Base-by-base conservation (phyloP, 2,888 invertebrate genomes). In the Yponomeuta evonymella region DNA sequence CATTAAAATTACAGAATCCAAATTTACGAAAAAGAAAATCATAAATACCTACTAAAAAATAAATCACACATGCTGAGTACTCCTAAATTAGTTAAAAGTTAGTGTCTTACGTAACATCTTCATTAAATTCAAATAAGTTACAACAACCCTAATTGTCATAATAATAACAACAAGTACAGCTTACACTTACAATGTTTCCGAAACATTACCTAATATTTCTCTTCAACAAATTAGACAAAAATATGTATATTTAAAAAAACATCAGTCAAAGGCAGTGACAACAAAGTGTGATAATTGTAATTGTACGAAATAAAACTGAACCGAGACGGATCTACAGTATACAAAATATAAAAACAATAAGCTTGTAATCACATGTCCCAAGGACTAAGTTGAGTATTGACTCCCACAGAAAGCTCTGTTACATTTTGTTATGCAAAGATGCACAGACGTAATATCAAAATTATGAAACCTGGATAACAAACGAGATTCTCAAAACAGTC, bases 211-310 rank as follows among this genome's bases (percentile, higher is more conserved):
- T 85, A 86, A 87, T 87, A 88, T 82, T 86, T 68, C 68, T 68
- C 68, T 64, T 78, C 85, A 84, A 81, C 78, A 76, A 87, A n/a
- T 64, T 71, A 64, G 36, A 84, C 87, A 81, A 87, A 85, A 83
- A 83, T 79, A 81, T n/a, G n/a, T n/a, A n/a, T 81, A 77, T 85
- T 83, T 76, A 86, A 36, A 87, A 90, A 90, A 84, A 87, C 51
- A 69, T 69, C 68, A 89, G 89, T 91, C 90, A 85, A 89, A 89
- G 90, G 90, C 90, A 91, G 91, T 90, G 90, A 87, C 83, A 87
- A 89, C 80, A 84, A 83, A 86, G 82, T 88, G 86, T 85, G 84
- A 78, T 80, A 77, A 72, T 75, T 74, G 74, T 8, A 43, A 43
- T 43, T 30, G 65, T 65, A 70, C 70, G 58, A 67, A 70, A 70